phyloP scores from a whole-genome alignment of 2,888 invertebrate species.

The Sycophila texana region DNA sequence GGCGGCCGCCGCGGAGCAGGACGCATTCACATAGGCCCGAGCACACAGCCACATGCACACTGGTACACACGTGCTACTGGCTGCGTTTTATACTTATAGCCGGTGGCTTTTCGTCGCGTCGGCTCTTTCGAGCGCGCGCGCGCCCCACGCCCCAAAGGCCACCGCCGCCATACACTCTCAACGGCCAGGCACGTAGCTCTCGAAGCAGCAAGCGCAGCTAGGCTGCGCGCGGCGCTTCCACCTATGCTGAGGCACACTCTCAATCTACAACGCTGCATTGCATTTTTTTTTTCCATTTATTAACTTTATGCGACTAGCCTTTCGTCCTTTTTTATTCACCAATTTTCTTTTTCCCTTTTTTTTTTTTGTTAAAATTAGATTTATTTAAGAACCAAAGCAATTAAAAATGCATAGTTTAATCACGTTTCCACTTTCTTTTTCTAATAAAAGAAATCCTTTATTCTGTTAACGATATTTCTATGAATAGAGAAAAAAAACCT shows the following conservation, averaged over 20 bases:
- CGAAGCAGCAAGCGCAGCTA: background rate
- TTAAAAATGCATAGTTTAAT: too few relatives aligned
- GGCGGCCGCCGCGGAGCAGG: background rate
- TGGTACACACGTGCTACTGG: background rate
- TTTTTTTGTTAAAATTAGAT: too few relatives aligned
- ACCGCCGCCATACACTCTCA: constrained; percentile 62
- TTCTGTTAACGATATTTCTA: too few relatives aligned
- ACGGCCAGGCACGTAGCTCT: constrained; percentile 63
- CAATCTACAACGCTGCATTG: too few relatives aligned
- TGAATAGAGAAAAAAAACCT: too few relatives aligned
- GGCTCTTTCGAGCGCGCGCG: constrained; percentile 28
- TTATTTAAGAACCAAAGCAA: too few relatives aligned
- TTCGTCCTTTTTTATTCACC: background rate
- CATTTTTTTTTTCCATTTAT: background rate
- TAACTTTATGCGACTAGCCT: too few relatives aligned
- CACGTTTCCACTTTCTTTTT: too few relatives aligned
- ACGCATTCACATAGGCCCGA: background rate
- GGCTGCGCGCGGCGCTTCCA: background rate
- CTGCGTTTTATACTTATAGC: background rate
- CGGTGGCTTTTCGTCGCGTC: constrained; percentile 28
- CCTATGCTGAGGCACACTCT: too few relatives aligned
- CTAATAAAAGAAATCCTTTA: too few relatives aligned
- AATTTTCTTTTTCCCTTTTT: too few relatives aligned
- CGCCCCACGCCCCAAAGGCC: constrained; percentile 24
- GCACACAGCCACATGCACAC: background rate